A percentile compares a stretch with the other conserved stretches of the same genome.
These are phyloP conservation scores for Antedon mediterranea DNA, from an alignment of 53 echinoderm and acorn worm genomes.

Conservation along the genomic window DNA sequence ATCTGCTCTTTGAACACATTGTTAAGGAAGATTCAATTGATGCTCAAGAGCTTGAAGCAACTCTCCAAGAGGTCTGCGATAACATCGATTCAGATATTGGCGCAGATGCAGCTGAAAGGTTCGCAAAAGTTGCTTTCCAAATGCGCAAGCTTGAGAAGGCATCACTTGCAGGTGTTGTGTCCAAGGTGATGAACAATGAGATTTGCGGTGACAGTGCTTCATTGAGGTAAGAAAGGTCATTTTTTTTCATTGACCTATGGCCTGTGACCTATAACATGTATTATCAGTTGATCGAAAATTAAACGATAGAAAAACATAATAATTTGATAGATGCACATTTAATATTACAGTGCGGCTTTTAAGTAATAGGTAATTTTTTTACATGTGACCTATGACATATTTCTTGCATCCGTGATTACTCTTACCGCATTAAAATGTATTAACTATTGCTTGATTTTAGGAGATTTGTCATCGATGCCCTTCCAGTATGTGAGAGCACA, in stretches of 20 bases:
- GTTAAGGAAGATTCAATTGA: conserved; percentile 5
- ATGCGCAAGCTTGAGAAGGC: conserved; percentile 8
- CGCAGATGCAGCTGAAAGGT: conserved; percentile 31
- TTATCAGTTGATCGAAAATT: too few relatives aligned
- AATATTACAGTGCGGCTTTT: too few relatives aligned
- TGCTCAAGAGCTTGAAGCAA: neutral
- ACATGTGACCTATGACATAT: too few relatives aligned
- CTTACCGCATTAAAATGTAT: too few relatives aligned
- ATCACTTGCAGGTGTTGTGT: neutral
- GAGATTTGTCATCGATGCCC: conserved; percentile 42
- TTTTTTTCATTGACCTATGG: too few relatives aligned
- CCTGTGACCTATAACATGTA: too few relatives aligned
- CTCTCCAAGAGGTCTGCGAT: conserved; percentile 18
- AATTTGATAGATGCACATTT: too few relatives aligned
- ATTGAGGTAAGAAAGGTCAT: neutral
- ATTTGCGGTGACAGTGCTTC: neutral
- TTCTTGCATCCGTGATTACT: too few relatives aligned
- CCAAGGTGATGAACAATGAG: neutral
- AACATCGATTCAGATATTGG: conserved; percentile 6
- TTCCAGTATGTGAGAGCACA: conserved; percentile 36
- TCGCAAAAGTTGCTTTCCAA: conserved; percentile 29
- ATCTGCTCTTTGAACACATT: conserved; percentile 40
- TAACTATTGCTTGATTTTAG: conserved; percentile 4
- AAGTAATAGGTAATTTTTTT: too few relatives aligned
- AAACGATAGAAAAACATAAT: too few relatives aligned